Base-by-base conservation (phyloP, 2,888 invertebrate species). In the Saturnia pavonia region DNA sequence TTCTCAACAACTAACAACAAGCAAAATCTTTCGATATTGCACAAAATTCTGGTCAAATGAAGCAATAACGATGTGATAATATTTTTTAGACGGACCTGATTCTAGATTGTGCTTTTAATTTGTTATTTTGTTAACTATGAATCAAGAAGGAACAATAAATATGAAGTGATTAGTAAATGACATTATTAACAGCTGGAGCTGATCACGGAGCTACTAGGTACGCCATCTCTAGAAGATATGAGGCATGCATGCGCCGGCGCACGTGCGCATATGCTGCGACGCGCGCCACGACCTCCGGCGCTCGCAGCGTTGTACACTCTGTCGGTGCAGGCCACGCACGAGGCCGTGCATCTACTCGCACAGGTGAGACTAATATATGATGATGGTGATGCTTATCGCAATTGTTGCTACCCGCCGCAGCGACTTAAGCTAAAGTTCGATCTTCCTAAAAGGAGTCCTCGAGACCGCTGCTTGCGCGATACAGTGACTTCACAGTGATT, bases 201-300 rank as follows among this genome's bases (percentile, higher is more conserved):
- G 85, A 99, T 99, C 86, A 99, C 99, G 70, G 99, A 99, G 91
- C 95, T 99, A 78, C 94, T 99, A 82, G 99, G 99, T 78, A 99
- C 99, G 70, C 99, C 99, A 60, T 96, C 97, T 72, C 94, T 97
- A 83, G 98, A 98, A 84, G 99, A 99, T 91, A 99, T 99, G 98
- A 96, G 97, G 83, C 97, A 98, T 88, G 99, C 99, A 69, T 99
- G 99, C 91, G 98, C 99, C 80, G 99, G 98, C 75, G 99, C 99
- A 63, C 96, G 97, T 78, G 96, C 97, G 42, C 99, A 99, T 91
- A 98, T 99, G 97, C 90, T 98, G 85, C 95, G 97, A 73, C 96
- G 97, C 84, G 98, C 97, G 79, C 97, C 96, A 76, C 98, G 98
- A 92, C 97, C 97, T 82, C 97, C 97, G 77, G 97, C 97, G 82